Base-by-base conservation (phyloP, 2,113 vertebrate genomes). In the Nothoprocta pentlandii region DNA sequence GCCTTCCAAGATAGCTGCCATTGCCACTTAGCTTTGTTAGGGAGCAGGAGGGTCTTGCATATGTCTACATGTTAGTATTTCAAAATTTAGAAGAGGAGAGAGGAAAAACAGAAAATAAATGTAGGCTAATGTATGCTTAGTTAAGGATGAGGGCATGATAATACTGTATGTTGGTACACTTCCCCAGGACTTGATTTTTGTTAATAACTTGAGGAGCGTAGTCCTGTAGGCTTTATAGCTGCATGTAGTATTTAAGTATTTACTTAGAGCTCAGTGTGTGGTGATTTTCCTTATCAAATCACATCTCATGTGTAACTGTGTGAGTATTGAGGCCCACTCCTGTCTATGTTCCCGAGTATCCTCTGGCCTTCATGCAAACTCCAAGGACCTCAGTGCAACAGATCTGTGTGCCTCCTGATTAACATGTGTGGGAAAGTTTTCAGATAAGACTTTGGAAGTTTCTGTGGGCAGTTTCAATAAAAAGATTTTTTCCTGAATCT, bases 31-130 rank as follows among this genome's bases (percentile, higher is more conserved):
- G 19, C n/a, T 90, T 77, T 63, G 5, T 20, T 30, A 22, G 14
- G 9, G 13, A 16, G 10, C 34, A 4, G 10, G 12, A 14, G 41
- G 8, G 3, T 4, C 16, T 4, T 41, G 17, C 10, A 16, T 0
- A 0, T 16, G 6, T 32, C 9, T 67, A 59, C 46, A 59, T 71
- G n/a, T 80, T n/a, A n/a, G 16, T 32, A 5, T 16, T 68, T 5
- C 22, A 46, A 53, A 80, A 62, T 21, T 41, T 14, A 41, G 21
- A 63, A 5, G 21, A 56, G 56, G 58, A 3, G 8, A 12, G 6
- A 12, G 5, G 11, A 16, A 75, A 74, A 51, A 7, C 5, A 49
- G 6, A 36, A 59, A 56, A 49, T 36, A 15, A 69, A 66, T 39
- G 3, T 12, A 8, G 28, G 6, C 36, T 49, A 21, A 6, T 16